These are phyloP conservation scores for Chrysotoxum bicinctum DNA, from an alignment of 2,888 invertebrate species.

Conservation along the genomic window DNA sequence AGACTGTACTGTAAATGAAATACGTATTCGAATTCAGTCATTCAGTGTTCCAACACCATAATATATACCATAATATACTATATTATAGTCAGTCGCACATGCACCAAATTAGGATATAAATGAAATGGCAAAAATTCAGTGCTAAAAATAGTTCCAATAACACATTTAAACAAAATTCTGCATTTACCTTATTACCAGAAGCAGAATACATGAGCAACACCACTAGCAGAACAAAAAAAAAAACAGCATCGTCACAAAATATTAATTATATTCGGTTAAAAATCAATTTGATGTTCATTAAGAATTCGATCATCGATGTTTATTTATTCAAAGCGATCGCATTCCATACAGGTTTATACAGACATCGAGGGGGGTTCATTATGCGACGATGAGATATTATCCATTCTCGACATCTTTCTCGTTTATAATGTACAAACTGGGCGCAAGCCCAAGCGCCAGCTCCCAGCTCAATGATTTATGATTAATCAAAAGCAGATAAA, in stretches of 20 bases:
- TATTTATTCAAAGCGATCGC: slow-evolving; percentile 68
- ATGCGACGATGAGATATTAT: slow-evolving; percentile 73
- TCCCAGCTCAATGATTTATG: slow-evolving; percentile 68
- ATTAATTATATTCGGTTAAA: slow-evolving; percentile 72
- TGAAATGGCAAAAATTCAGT: slow-evolving; percentile 1
- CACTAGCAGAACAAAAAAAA: not conserved
- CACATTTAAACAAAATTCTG: slow-evolving; percentile 4
- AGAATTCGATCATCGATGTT: slow-evolving; percentile 67
- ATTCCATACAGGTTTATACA: slow-evolving; percentile 55
- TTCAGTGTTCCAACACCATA: slow-evolving; percentile 43
- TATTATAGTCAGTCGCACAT: no score
- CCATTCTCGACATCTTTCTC: slow-evolving; percentile 56
- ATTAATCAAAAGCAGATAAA: slow-evolving; percentile 65
- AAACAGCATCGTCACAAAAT: slow-evolving; percentile 3
- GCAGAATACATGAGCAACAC: slow-evolving; percentile 9
- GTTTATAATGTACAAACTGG: slow-evolving; percentile 34
- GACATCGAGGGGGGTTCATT: slow-evolving; percentile 71
- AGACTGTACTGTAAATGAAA: no score
- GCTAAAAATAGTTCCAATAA: slow-evolving; percentile 57
- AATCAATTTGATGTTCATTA: slow-evolving; percentile 70
- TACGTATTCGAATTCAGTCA: no score
- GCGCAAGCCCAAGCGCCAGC: slow-evolving; percentile 43
- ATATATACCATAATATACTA: no score
- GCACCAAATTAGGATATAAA: slow-evolving; percentile 29
- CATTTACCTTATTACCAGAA: slow-evolving; percentile 10